Base-by-base conservation (phyloP, 2,797 vertebrate genomes). In the Neosilurus mollespiculum region DNA sequence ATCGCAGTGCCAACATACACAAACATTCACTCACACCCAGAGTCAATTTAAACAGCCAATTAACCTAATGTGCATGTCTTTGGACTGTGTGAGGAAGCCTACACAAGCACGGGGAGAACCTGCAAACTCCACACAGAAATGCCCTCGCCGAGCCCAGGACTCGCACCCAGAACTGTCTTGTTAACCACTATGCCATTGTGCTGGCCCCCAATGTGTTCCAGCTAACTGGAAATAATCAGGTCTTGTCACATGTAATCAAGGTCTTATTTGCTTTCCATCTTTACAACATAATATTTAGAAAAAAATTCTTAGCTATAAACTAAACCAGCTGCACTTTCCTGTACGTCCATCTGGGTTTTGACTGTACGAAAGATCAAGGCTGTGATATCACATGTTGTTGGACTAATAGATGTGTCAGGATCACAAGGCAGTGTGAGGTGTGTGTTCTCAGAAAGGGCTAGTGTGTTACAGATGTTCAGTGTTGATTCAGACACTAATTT, bases 401-500 rank as follows among this genome's bases (percentile, higher is more conserved):
- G 51, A 20, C 24, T 80, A 43, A 78, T 64, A n/a, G 30, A 54
- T 15, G 49, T 67, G 16, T 67, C 56, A 61, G 56, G n/a, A 61
- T 56, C 61, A 11, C 43, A 59, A 77, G 12, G 66, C 72, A 76
- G 61, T 56, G 65, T 56, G 58, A 78, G 77, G 78, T 76, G 77
- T 70, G 56, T 56, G 43, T 83, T 61, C 24, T 72, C 51, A 54
- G 51, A 78, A 43, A 70, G 61, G 26, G 78, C 37, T 81, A 53
- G 81, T 71, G 69, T 84, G 61, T 84, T 66, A 49, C 73, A 61
- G 67, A 83, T 73, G 78, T 70, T 82, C 6, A 66, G 58, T 85
- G 80, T 66, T 81, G 71, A 62, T 61, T 53, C 43, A 81, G 76
- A 67, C 67, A 78, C 64, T 81, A 70, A 16, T 79, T 83, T 73